phyloP scores from a whole-genome alignment of 1,140 invertebrate species.

The Saccostrea glomerata region DNA sequence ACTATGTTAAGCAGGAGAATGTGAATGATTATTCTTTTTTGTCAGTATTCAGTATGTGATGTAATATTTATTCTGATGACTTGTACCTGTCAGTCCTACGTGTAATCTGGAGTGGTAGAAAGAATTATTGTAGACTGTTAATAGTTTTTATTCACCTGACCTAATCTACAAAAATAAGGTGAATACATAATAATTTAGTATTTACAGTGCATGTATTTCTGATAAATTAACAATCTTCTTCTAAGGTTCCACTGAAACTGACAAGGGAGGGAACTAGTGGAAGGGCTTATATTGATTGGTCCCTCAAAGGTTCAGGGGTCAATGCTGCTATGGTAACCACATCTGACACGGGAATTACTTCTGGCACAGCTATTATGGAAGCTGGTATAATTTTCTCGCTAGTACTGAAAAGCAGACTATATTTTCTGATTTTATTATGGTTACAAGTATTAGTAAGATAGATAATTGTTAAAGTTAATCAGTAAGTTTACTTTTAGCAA shows the following conservation, averaged over 20 bases:
- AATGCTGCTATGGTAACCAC: slow-evolving; percentile 63
- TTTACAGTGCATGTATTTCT: neutral
- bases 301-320: slow-evolving; percentile 60
- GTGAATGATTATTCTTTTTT: too few relatives aligned
- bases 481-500: neutral
- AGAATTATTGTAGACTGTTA: too few relatives aligned
- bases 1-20: too few relatives aligned
- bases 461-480: neutral
- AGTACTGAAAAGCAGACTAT: neutral
- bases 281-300: slow-evolving; percentile 70
- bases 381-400: slow-evolving; percentile 61
- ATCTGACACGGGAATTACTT: slow-evolving; percentile 62
- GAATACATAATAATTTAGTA: neutral
- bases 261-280: slow-evolving; percentile 75
- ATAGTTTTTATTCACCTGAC: too few relatives aligned
- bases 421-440: neutral
- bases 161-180: too few relatives aligned
- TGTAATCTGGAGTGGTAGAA: too few relatives aligned
- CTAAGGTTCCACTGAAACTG: slow-evolving; percentile 66
- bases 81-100: too few relatives aligned
- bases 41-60: too few relatives aligned
- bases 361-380: slow-evolving; percentile 67
- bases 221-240: neutral
- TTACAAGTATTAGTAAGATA: neutral
- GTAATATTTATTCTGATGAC: too few relatives aligned